phyloP scores from a whole-genome alignment of 2,797 vertebrate species.

The Diplodus sargus region DNA sequence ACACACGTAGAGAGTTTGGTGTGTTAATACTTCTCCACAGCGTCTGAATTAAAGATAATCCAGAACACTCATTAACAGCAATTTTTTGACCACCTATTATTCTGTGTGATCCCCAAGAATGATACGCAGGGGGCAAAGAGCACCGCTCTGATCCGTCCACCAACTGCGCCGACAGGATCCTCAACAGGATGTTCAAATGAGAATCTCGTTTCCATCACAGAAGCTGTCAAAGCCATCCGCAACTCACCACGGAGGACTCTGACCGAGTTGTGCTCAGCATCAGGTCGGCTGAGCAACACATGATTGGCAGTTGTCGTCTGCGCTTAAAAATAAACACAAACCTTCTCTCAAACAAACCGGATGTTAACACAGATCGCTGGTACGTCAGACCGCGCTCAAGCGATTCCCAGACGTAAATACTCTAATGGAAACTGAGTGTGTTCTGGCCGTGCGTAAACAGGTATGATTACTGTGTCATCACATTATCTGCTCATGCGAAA shows the following conservation, averaged over 20 bases:
- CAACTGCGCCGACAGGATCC: background rate
- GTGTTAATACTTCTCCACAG: background rate
- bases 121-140: background rate
- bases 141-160: background rate
- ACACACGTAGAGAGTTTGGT: background rate
- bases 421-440: background rate
- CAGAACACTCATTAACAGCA: constrained; percentile 8
- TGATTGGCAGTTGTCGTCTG: background rate
- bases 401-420: background rate
- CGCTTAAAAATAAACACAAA: background rate
- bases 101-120: constrained; percentile 2
- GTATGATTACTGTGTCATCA: background rate
- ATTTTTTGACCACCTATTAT: constrained; percentile 15
- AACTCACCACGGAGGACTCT: background rate
- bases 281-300: background rate
- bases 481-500: background rate
- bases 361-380: too few species aligned
- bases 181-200: background rate
- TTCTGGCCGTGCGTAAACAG: background rate
- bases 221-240: background rate
- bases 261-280: background rate
- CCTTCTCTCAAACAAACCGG: too few species aligned
- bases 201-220: constrained; percentile 10
- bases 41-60: background rate
- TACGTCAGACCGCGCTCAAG: background rate